These are phyloP conservation scores for Leptinotarsa rubiginosa DNA, from an alignment of 2,888 invertebrate species.

Conservation along the genomic window DNA sequence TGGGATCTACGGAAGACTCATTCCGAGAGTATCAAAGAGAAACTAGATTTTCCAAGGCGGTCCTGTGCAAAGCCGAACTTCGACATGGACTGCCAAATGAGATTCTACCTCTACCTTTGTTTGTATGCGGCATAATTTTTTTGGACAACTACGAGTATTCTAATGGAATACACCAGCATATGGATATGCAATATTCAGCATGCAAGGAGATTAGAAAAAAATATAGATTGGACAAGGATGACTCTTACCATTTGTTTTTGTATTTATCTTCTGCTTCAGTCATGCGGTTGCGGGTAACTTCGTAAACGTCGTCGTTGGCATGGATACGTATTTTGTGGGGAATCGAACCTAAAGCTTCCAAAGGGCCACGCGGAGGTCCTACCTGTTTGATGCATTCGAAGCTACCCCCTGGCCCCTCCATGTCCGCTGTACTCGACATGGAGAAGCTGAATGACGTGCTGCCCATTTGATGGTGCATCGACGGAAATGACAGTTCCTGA, in stretches of 20 bases:
- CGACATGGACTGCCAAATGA: too few species aligned
- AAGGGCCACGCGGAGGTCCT: constrained; percentile 68
- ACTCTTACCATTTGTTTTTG: constrained; percentile 88
- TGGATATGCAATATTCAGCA: too few species aligned
- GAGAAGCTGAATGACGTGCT: constrained; percentile 79
- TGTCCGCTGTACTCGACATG: constrained; percentile 82
- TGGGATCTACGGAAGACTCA: too few species aligned
- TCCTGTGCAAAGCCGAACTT: too few species aligned
- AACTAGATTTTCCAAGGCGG: too few species aligned
- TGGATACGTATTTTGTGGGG: constrained; percentile 90
- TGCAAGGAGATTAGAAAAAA: neutral
- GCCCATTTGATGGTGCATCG: constrained; percentile 68
- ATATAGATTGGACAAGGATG: neutral
- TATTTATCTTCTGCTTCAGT: constrained; percentile 91
- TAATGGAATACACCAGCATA: too few species aligned
- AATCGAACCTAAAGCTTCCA: constrained; percentile 88
- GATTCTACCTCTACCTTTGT: too few species aligned
- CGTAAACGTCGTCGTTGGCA: constrained; percentile 96
- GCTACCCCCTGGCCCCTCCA: constrained; percentile 87
- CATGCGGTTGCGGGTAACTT: constrained; percentile 91
- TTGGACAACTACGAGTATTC: too few species aligned
- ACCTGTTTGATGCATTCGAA: constrained; percentile 89
- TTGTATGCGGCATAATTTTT: too few species aligned
- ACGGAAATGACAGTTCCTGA: constrained; percentile 83
- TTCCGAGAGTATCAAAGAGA: too few species aligned